A percentile compares a stretch with the other conserved stretches of the same genome.
phyloP scores from a whole-genome alignment of 2,113 vertebrate species.

The Rhea pennata region DNA sequence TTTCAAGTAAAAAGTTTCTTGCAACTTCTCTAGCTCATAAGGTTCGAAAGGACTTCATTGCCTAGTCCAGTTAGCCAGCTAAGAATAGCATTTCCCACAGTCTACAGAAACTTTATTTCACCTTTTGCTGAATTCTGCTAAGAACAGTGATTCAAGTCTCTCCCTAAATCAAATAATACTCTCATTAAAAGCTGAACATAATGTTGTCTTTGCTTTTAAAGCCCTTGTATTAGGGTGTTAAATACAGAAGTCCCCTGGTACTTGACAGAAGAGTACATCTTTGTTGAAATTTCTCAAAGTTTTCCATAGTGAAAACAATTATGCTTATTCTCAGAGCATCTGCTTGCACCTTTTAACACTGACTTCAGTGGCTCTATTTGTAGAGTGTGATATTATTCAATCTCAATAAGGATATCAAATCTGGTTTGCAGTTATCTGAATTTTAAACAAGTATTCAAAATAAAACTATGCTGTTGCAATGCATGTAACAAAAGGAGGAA shows the following conservation, averaged over 20 bases:
- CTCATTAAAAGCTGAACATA: not conserved
- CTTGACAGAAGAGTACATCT: not conserved
- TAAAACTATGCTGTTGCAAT: not conserved
- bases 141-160: not conserved
- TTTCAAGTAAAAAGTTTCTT: not conserved
- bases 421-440: not conserved
- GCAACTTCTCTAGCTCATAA: not conserved
- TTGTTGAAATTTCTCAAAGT: not conserved
- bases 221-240: not conserved
- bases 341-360: not conserved
- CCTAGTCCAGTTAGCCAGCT: not conserved
- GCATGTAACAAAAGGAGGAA: not conserved
- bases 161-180: not conserved
- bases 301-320: not conserved
- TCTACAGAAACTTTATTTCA: not conserved
- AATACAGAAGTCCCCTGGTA: not conserved
- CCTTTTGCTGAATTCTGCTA: not conserved
- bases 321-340: not conserved
- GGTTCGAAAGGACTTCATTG: not conserved
- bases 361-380: not conserved
- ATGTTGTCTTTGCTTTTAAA: not conserved
- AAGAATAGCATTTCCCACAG: not conserved
- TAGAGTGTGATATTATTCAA: not conserved
- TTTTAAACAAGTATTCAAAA: not conserved
- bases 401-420: not conserved